phyloP scores from a whole-genome alignment of 2,797 vertebrate genomes.

The Coregonus ussuriensis region DNA sequence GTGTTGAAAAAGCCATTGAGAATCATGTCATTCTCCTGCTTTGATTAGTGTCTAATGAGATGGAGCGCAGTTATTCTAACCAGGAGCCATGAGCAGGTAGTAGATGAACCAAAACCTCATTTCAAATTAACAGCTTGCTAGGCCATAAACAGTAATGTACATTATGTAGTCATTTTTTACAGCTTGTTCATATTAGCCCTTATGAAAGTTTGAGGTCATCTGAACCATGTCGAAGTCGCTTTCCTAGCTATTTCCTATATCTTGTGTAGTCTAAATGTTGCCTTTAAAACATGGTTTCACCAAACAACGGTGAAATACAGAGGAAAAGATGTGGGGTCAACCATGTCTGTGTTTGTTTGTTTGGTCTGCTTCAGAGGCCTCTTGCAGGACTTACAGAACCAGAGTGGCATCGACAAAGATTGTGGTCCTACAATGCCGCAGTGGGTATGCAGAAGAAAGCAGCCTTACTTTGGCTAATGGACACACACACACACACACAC shows the following conservation, averaged over 20 bases:
- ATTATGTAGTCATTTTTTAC: not conserved
- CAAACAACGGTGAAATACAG: constrained; percentile 58
- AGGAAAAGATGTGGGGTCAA: constrained; percentile 64
- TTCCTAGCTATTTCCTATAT: constrained; percentile 62
- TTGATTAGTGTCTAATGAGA: constrained; percentile 48
- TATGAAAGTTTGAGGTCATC: constrained; percentile 49
- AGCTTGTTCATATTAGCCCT: constrained; percentile 7
- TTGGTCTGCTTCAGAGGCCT: constrained; percentile 60
- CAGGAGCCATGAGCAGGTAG: constrained; percentile 37
- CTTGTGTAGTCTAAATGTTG: constrained; percentile 63
- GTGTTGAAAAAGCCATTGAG: constrained; percentile 61
- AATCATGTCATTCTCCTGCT: constrained; percentile 47
- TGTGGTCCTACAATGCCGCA: constrained; percentile 68
- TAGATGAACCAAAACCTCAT: constrained; percentile 17
- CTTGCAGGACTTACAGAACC: constrained; percentile 58
- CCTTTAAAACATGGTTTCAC: constrained; percentile 57
- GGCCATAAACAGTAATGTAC: constrained; percentile 3
- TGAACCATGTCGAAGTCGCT: constrained; percentile 53
- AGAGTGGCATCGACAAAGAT: constrained; percentile 67
- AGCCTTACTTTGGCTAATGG: constrained; percentile 59
- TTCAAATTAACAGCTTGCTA: constrained; percentile 23
- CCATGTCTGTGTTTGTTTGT: constrained; percentile 56
- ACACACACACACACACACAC: constrained; percentile 51
- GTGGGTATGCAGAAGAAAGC: constrained; percentile 66
- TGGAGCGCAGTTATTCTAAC: constrained; percentile 43